These are phyloP conservation scores for Gallinago jamesoni DNA, from an alignment of 2,113 vertebrate genomes.

Conservation along the genomic window DNA sequence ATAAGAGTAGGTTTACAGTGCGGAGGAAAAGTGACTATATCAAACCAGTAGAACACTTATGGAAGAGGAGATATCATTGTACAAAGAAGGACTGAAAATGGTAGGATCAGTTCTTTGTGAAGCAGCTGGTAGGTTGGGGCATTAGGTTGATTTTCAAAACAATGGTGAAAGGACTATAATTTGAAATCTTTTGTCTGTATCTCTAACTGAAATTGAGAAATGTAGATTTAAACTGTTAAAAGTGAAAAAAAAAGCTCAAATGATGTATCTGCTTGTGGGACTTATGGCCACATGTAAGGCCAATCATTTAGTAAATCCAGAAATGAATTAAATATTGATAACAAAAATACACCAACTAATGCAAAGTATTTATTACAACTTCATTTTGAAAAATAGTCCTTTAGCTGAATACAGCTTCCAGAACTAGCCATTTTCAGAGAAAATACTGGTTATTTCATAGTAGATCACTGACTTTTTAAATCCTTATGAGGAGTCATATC, in stretches of 20 bases:
- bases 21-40: background rate
- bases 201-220: background rate
- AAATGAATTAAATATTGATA: background rate
- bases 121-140: background rate
- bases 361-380: background rate
- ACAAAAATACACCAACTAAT: background rate
- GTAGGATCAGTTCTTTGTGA: background rate
- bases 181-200: background rate
- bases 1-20: slow-evolving; percentile 36
- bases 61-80: background rate
- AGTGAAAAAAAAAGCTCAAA: background rate
- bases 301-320: background rate
- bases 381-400: background rate
- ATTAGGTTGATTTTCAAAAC: background rate
- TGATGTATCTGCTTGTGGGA: background rate
- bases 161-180: background rate
- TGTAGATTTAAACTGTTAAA: background rate
- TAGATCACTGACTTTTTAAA: background rate
- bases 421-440: background rate
- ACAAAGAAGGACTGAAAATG: background rate
- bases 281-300: background rate
- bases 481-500: background rate
- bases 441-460: background rate
- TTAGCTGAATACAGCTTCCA: background rate
- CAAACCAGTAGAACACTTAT: background rate